Evolutionary conservation across 2,888 invertebrate species (phyloP).

Genomic region (Acheta domesticus): DNA sequence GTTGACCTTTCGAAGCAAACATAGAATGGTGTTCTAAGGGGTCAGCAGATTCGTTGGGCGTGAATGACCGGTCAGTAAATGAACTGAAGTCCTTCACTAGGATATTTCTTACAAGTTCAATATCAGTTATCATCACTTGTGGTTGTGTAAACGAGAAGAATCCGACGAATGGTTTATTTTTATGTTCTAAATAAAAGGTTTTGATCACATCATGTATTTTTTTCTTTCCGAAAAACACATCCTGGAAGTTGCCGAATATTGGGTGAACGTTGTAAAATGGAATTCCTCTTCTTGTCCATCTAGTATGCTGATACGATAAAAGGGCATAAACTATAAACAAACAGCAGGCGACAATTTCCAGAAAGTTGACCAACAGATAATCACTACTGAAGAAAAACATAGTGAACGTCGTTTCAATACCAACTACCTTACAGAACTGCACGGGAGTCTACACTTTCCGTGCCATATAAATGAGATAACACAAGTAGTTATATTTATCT

Average conservation of each 20-base stretch:
- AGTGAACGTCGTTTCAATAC: no score
- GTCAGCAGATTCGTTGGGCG: conserved; percentile 40
- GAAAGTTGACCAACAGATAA: no score
- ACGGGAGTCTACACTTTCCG: no score
- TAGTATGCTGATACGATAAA: not conserved
- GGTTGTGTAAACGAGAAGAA: conserved; percentile 37
- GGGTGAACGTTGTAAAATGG: not conserved
- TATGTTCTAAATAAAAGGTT: not conserved
- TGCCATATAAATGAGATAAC: no score
- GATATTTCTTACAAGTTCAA: conserved; percentile 21
- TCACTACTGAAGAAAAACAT: no score
- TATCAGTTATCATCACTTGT: conserved; percentile 19
- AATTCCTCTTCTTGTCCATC: not conserved
- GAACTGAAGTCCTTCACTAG: conserved; percentile 28
- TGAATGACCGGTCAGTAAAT: conserved; percentile 30
- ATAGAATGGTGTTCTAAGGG: conserved; percentile 48
- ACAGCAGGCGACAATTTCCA: no score
- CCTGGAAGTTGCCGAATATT: not conserved
- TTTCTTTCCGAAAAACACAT: not conserved
- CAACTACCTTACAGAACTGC: no score
- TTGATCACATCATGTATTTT: not conserved
- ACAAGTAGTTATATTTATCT: no score
- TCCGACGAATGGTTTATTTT: not conserved
- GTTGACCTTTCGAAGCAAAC: conserved; percentile 50
- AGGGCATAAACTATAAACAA: no score